Evolutionary conservation across 2,113 vertebrate genomes (phyloP), one percentile per base, ranked within the genome.

Genomic region (Sclerurus mexicanus): DNA sequence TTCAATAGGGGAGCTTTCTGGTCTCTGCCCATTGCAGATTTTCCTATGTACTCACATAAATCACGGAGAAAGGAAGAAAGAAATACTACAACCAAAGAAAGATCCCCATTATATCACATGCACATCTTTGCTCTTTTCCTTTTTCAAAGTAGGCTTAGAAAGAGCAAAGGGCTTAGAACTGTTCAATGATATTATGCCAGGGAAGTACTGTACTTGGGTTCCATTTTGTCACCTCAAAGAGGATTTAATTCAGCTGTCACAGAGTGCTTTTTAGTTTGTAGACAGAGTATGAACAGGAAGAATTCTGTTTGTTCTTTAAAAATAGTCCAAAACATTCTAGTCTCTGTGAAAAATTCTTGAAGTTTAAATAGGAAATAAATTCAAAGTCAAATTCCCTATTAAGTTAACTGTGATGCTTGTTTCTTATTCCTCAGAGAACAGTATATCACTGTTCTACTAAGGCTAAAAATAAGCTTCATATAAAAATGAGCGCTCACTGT

Each of bases 231-330:
- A 93, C 94, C 97, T 98, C 98, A 98, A 98, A 98, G 95, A 89
- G 84, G 82, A 95, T 96, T 96, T 97, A 97, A 97, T 97, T 98
- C 95, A 97, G 81, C 94, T 98, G 96, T 97, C 97, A 98, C 83
- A 96, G 89, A 95, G 76, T 75, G 62, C 96, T 96, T 97, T 98
- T 97, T 97, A 96, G 95, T 97, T 96, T 97, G 93, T 96, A 97
- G 98, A 95, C 74, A 92, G 90, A 96, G 91, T 95, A 94, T 1
- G 64, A 97, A 96, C 87, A 95, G 95, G 76, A 91, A 97, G 78
- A 97, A 96, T 95, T 97, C 94, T 98, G 96, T 98, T 97, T 98
- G 98, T 98, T 98, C 98, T 98, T 98, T 96, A 96, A 97, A 98
- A 98, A 97, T 94, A 97, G 92, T 96, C 96, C 87, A 95, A 98